phyloP scores from a whole-genome alignment of 2,797 vertebrate genomes.

The Molossus molossus region DNA sequence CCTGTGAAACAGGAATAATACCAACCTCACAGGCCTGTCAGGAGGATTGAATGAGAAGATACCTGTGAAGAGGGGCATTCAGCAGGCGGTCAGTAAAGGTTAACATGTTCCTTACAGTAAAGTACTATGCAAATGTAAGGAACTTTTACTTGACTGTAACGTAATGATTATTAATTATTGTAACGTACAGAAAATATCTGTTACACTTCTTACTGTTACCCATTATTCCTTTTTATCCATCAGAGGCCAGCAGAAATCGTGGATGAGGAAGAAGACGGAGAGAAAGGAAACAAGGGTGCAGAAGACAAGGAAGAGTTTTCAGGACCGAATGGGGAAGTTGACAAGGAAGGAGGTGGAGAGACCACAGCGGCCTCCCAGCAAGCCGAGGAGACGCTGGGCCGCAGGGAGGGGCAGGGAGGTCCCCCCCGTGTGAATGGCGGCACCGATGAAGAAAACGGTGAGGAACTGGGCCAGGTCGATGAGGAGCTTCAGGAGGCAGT shows the following conservation, averaged over 20 bases:
- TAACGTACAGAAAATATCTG: neutral
- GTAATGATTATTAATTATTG: neutral
- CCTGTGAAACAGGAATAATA: neutral
- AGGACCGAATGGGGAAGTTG: conserved; percentile 74
- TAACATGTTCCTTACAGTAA: neutral
- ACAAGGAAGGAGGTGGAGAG: conserved; percentile 66
- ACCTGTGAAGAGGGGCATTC: neutral
- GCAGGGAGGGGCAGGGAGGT: conserved; percentile 49
- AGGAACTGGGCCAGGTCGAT: conserved; percentile 79
- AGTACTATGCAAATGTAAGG: neutral
- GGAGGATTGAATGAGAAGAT: neutral
- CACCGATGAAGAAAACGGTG: conserved; percentile 84
- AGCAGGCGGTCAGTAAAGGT: neutral
- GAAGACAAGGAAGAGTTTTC: conserved; percentile 77
- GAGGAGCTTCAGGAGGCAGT: conserved; percentile 61
- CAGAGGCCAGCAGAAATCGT: conserved; percentile 92
- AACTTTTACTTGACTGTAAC: neutral
- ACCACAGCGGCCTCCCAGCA: conserved; percentile 46
- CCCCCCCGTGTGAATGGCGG: conserved; percentile 50
- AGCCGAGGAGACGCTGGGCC: conserved; percentile 65
- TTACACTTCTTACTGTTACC: neutral
- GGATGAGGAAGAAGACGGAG: conserved; percentile 90
- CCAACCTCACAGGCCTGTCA: neutral
- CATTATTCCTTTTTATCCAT: conserved; percentile 69
- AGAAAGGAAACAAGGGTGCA: conserved; percentile 80